Base-by-base conservation (phyloP, 2,113 vertebrate species). In the Acrocephalus kingi region DNA sequence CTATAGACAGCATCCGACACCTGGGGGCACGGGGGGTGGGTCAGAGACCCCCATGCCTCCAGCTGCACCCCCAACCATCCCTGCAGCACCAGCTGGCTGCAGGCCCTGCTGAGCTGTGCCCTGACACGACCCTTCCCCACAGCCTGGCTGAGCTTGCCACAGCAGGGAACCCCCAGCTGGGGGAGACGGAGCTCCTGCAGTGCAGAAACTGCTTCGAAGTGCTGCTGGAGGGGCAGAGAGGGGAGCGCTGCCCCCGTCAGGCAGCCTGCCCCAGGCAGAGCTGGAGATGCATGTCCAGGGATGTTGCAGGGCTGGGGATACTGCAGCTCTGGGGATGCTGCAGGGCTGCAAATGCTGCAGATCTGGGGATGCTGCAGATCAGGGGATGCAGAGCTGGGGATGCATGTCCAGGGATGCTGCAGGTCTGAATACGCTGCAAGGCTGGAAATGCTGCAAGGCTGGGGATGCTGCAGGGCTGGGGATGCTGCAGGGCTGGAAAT, bases 1-100 rank as follows among this genome's bases (percentile, higher is more conserved):
- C 98, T 97, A 49, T 99, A 99, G 51, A 99, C 98, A 0, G 99
- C 98, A 17, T 99, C 99, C 0, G 98, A 99, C 96, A 99, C 99
- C 99, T 99, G 97, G 33, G 72, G 41, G 23, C 24, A 58, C 25
- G 33, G 21, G 7, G 30, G 27, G 11, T 17, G 20, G 13, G 13
- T 66, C 63, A 87, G 69, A 11, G 13, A 20, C 15, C 39, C 37
- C n/a, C 14, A 4, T 1, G 0, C 37, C 68, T 51, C 66, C 8
- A 7, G 43, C 4, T 4, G 20, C 0, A 21, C 88, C 62, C 15
- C 2, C 1, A 61, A 7, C 7, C 73, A n/a, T 1, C 5, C n/a
- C 69, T 27, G 64, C 69, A 73, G 54, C 68, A 33, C 39, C 37
- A 43, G 23, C 35, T 20, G 73, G 15, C 75, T 58, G 30, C n/a